Percentiles rank a stretch among this genome's conserved stretches.
phyloP scores from a whole-genome alignment of 92 coral and sea anemone genomes.

The Micromussa lordhowensis region DNA sequence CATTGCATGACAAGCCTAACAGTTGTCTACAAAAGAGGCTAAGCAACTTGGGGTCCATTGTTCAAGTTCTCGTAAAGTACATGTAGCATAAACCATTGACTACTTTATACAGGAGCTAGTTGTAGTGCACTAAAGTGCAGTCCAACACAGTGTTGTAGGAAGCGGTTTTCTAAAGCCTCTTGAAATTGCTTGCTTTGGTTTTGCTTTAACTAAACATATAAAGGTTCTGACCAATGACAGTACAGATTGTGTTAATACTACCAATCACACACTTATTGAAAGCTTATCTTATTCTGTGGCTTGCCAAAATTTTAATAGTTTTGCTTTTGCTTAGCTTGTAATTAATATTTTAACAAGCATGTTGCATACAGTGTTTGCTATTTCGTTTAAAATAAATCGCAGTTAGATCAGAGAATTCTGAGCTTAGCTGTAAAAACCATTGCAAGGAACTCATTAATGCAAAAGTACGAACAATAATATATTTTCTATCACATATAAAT shows the following conservation, averaged over 20 bases:
- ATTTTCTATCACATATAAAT: not conserved
- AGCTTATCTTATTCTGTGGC: not conserved
- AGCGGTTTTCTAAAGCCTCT: not conserved
- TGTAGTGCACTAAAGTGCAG: too few species aligned
- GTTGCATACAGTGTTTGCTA: not conserved
- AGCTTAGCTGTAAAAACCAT: not conserved
- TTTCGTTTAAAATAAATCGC: not conserved
- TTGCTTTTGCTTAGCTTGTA: not conserved
- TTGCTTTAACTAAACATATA: not conserved
- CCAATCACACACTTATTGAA: not conserved
- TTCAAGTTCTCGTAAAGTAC: too few species aligned
- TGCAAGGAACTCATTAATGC: not conserved
- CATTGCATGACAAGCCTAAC: too few species aligned
- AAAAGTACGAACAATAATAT: not conserved
- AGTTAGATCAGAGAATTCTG: not conserved
- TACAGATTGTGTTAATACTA: not conserved
- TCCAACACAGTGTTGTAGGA: not conserved
- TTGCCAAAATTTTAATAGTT: not conserved
- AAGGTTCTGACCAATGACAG: not conserved
- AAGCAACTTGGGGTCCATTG: too few species aligned
- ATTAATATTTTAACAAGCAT: not conserved
- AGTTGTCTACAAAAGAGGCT: too few species aligned
- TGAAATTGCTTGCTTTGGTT: not conserved
- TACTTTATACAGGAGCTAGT: too few species aligned
- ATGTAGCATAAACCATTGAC: too few species aligned